phyloP scores from a whole-genome alignment of 2,797 vertebrate species.

The Sebastes melanostomus region DNA sequence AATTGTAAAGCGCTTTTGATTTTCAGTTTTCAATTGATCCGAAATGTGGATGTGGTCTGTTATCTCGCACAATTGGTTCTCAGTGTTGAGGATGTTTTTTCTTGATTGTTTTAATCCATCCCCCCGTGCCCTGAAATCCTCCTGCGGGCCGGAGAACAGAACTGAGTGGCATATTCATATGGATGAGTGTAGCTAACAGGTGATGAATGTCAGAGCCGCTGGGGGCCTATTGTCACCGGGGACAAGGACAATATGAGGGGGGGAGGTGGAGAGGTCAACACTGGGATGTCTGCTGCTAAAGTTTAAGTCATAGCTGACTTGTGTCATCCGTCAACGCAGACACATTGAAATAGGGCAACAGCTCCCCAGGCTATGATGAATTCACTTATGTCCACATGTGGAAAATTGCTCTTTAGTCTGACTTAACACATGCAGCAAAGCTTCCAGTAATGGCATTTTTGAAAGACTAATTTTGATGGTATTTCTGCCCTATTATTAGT shows the following conservation, averaged over 20 bases:
- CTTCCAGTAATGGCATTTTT: not conserved
- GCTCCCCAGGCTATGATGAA: constrained; percentile 44
- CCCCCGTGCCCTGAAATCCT: constrained; percentile 34
- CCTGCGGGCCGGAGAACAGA: constrained; percentile 53
- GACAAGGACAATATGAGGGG: constrained; percentile 77
- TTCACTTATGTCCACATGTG: constrained; percentile 13
- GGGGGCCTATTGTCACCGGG: constrained; percentile 75
- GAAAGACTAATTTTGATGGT: not conserved
- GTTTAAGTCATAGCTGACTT: constrained; percentile 61
- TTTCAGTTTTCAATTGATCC: constrained; percentile 3
- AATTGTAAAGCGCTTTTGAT: not conserved
- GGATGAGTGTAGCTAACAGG: constrained; percentile 76
- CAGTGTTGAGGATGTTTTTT: constrained; percentile 68
- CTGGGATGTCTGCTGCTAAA: constrained; percentile 61
- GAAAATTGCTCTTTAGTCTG: not conserved
- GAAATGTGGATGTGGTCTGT: constrained; percentile 35
- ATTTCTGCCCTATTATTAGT: not conserved
- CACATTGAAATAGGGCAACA: constrained; percentile 50
- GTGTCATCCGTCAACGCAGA: constrained; percentile 70
- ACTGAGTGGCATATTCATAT: constrained; percentile 68
- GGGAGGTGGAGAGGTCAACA: constrained; percentile 62
- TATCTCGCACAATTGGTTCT: constrained; percentile 43
- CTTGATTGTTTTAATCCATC: constrained; percentile 66
- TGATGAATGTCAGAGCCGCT: constrained; percentile 79
- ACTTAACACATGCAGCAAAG: not conserved